These are phyloP conservation scores for Netelia virgata DNA, from an alignment of 2,888 invertebrate genomes.

Conservation along the genomic window DNA sequence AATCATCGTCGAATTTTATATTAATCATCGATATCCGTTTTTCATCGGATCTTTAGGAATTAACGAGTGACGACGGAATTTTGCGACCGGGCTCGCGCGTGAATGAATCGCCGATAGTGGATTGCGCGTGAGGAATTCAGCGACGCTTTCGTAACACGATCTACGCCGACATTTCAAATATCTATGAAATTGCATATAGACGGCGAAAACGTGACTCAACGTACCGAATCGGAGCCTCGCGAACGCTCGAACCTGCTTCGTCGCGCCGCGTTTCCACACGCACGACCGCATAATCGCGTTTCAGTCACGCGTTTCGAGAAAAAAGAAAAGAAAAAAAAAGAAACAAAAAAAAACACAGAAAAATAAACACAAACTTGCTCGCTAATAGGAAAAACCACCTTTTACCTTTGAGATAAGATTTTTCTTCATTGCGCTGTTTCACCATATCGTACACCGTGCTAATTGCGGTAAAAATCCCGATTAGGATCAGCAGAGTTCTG, in stretches of 20 bases:
- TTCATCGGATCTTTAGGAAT: too few relatives aligned
- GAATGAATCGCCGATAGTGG: background rate
- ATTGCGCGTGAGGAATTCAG: slow-evolving; percentile 4
- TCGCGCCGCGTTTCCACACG: background rate
- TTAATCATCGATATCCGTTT: too few relatives aligned
- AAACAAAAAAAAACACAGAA: too few relatives aligned
- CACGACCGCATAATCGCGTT: background rate
- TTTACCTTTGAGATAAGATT: slow-evolving; percentile 73
- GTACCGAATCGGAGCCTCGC: slow-evolving; percentile 6
- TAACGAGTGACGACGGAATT: too few relatives aligned
- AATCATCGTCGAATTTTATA: too few relatives aligned
- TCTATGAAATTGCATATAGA: background rate
- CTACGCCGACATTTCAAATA: slow-evolving; percentile 6
- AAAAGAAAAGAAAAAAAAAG: background rate
- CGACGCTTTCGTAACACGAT: slow-evolving; percentile 29
- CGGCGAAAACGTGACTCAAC: background rate
- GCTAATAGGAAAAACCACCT: background rate
- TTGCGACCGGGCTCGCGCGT: background rate
- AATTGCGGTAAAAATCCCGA: slow-evolving; percentile 72
- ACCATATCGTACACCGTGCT: slow-evolving; percentile 80
- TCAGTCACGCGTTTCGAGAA: background rate
- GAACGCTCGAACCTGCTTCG: slow-evolving; percentile 11
- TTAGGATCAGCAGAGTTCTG: slow-evolving; percentile 72
- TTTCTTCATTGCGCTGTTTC: slow-evolving; percentile 64
- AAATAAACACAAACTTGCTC: too few relatives aligned